Evolutionary conservation across 2,888 invertebrate species (phyloP), one percentile per base, ranked within the genome.

Genomic region (Ceraclea dissimilis): DNA sequence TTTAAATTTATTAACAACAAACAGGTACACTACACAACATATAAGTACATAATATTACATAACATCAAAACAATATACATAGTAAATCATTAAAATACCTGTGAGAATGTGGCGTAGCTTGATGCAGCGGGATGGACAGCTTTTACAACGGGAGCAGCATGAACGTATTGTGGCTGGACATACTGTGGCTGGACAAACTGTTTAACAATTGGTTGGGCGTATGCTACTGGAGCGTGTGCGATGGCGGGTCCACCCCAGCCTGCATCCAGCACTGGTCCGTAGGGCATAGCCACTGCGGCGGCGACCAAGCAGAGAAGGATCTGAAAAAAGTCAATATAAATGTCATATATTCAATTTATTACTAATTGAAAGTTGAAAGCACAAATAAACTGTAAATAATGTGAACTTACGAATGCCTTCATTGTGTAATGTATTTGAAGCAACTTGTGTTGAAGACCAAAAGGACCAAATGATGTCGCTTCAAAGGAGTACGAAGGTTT

Each of bases 71-170:
- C n/a, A n/a, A n/a, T n/a, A n/a, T n/a, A n/a, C n/a, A n/a, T n/a
- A n/a, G n/a, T n/a, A n/a, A n/a, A n/a, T n/a, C n/a, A n/a, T n/a
- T n/a, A n/a, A n/a, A n/a, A n/a, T 66, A 72, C 72, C 65, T 69
- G 69, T 68, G 82, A 79, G 71, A 83, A 64, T 67, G 72, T 79
- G 0, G 82, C 74, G 66, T 82, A 83, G 69, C 83, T 83, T 26
- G 80, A 81, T 55, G 82, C 79, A 2, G 78, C 76, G 6, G 76
- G 75, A 65, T 76, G 53, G 51, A 71, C 70, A 0, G 68, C 64
- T 54, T 66, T 66, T 51, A 66, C 63, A 43, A 65, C 63, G 2
- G 59, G 70, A 65, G 69, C 64, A 4, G 60, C 58, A 16, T 60
- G 58, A 26, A 59, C 56, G 5, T 13, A 16, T 8, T 13, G n/a